Evolutionary conservation across 2,113 vertebrate species (phyloP), one percentile per base, ranked within the genome.

Genomic region (Ctenodactylus gundi): DNA sequence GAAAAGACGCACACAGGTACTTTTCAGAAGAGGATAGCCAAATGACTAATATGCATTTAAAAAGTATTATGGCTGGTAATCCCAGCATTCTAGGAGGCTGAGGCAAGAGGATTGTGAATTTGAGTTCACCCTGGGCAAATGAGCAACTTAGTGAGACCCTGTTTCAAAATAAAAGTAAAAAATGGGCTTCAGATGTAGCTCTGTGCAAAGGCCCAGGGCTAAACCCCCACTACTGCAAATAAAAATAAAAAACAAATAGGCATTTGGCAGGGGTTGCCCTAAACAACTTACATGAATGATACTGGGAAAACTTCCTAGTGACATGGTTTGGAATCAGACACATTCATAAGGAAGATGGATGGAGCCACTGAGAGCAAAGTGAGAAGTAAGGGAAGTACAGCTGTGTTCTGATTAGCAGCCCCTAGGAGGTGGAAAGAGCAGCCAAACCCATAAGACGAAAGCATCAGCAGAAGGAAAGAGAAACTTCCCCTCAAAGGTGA

Each of bases 401-500:
- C 18, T 73, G 41, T 49, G 46, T 75, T 75, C 46, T 34, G 72
- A 29, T 34, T 49, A 49, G 2, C 23, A 73, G 70, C 41, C 44
- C 70, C 49, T 73, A 7, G 27, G 25, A 44, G 44, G 34, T 51
- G 44, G 34, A 70, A 70, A 73, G 41, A 73, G 72, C 31, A 75
- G 29, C 72, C 29, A 34, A 4, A 49, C 31, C 49, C 7, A 15
- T 75, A 46, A 46, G 11, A 64, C 20, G 6, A 13, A 82, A 64
- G 41, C 36, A 11, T 70, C 20, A 70, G 18, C 36, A 49, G 41
- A 83, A 83, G 39, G 53, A 65, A 76, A 65, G 29, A 10, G 88
- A 96, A 85, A 57, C 31, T 8, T 72, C 76, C 73, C 17, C 77
- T 91, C 6, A 97, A 96, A 60, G 13, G 60, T 72, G 94, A 95